These are phyloP conservation scores for Tachyglossus aculeatus DNA, from an alignment of 2,797 vertebrate genomes.

Conservation along the genomic window DNA sequence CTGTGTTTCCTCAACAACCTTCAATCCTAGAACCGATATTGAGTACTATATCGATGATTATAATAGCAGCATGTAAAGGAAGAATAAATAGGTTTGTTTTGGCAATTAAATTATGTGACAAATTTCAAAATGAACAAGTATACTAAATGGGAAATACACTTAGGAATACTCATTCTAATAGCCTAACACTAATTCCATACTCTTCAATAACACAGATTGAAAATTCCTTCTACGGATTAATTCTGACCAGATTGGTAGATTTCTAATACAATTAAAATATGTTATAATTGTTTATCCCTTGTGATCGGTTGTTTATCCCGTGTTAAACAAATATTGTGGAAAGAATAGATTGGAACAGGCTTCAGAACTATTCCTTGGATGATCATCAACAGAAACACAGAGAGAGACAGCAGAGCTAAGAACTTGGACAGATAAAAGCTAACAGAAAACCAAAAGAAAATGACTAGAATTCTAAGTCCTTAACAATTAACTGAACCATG, in stretches of 20 bases:
- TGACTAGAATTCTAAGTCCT: conserved; percentile 61
- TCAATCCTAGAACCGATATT: conserved; percentile 34
- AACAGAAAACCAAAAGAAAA: conserved; percentile 58
- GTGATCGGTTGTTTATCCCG: conserved; percentile 46
- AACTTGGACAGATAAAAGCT: conserved; percentile 65
- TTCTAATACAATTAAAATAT: conserved; percentile 45
- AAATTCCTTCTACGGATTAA: conserved; percentile 17
- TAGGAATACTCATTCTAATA: conserved; percentile 20
- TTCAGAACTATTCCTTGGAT: conserved; percentile 51
- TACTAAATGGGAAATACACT: conserved; percentile 47
- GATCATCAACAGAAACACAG: conserved; percentile 56
- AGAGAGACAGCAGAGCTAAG: conserved; percentile 42
- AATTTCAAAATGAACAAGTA: conserved; percentile 48
- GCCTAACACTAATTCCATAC: conserved; percentile 19
- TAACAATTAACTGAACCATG: conserved; percentile 45
- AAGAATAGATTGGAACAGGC: conserved; percentile 56
- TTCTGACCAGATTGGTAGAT: conserved; percentile 22
- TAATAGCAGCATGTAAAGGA: conserved; percentile 28
- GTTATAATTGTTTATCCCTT: conserved; percentile 48
- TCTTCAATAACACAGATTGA: conserved; percentile 29
- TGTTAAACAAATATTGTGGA: conserved; percentile 56
- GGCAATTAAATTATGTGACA: conserved; percentile 25
- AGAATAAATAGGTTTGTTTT: conserved; percentile 28
- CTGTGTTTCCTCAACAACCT: conserved; percentile 49
- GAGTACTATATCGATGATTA: conserved; percentile 49